Percentiles rank a stretch among this genome's conserved stretches.
Evolutionary conservation across 2,888 invertebrate species (phyloP).

Genomic region (Danaus chrysippus): DNA sequence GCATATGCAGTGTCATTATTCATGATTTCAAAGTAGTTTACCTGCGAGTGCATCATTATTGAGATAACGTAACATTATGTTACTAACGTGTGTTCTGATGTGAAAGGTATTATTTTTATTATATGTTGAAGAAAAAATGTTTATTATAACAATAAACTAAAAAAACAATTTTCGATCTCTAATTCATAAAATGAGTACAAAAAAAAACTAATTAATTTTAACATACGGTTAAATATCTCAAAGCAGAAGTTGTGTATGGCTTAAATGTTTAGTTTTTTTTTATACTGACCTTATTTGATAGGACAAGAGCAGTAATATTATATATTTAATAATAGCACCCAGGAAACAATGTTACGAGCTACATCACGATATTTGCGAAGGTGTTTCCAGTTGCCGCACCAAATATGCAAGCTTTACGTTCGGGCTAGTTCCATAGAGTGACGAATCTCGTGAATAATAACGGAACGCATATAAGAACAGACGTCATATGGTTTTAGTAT

Average conservation of each 20-base stretch:
- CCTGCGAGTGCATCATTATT: conserved; percentile 24
- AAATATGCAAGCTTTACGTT: neutral
- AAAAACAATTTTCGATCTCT: too few species aligned
- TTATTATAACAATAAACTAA: too few species aligned
- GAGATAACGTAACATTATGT: neutral
- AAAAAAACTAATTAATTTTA: too few species aligned
- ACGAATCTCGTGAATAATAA: neutral
- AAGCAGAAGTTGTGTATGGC: too few species aligned
- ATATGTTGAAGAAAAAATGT: too few species aligned
- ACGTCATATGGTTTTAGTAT: neutral
- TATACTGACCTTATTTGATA: too few species aligned
- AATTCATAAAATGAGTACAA: too few species aligned
- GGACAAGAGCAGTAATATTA: too few species aligned
- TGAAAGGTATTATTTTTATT: too few species aligned
- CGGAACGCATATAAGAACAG: neutral
- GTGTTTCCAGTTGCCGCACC: neutral
- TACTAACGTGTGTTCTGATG: too few species aligned
- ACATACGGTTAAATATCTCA: too few species aligned
- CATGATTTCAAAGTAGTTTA: conserved; percentile 28
- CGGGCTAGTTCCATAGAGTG: neutral
- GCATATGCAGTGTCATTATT: conserved; percentile 21
- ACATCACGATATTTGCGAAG: neutral
- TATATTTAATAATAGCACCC: neutral
- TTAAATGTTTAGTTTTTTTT: too few species aligned
- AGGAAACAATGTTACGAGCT: conserved; percentile 4